phyloP scores from a whole-genome alignment of 2,113 vertebrate genomes.

The Lipophrys pholis region DNA sequence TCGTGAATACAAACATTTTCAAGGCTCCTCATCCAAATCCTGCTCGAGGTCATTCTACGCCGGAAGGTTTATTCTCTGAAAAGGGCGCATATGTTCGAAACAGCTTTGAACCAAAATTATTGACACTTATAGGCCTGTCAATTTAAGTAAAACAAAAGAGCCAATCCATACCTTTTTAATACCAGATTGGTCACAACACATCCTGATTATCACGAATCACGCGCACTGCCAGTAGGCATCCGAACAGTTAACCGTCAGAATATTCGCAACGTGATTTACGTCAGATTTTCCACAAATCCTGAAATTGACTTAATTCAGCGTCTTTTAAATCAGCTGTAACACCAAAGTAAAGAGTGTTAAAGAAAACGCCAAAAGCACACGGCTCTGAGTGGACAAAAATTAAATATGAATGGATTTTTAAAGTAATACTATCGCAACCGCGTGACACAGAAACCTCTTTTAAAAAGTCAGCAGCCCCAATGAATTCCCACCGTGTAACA shows the following conservation, averaged over 20 bases:
- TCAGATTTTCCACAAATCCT: neutral
- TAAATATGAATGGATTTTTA: neutral
- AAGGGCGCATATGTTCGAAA: neutral
- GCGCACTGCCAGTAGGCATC: too few relatives aligned
- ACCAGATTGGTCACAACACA: too few relatives aligned
- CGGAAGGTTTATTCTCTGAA: neutral
- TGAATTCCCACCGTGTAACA: neutral
- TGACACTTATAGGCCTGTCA: too few relatives aligned
- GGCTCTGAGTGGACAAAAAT: neutral
- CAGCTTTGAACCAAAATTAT: too few relatives aligned
- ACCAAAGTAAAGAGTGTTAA: neutral
- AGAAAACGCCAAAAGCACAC: neutral
- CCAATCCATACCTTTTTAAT: too few relatives aligned
- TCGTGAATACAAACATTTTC: conserved; percentile 44
- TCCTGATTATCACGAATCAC: too few relatives aligned
- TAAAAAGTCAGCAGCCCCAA: neutral
- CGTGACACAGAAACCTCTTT: neutral
- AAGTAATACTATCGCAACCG: neutral
- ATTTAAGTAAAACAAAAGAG: too few relatives aligned
- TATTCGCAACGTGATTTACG: neutral
- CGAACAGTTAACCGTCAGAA: neutral
- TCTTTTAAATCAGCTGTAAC: neutral
- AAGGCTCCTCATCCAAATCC: conserved; percentile 28
- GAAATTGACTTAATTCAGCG: neutral
- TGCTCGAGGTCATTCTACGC: conserved; percentile 18